phyloP scores from a whole-genome alignment of 2,113 vertebrate species.

The Lucifuga dentata region DNA sequence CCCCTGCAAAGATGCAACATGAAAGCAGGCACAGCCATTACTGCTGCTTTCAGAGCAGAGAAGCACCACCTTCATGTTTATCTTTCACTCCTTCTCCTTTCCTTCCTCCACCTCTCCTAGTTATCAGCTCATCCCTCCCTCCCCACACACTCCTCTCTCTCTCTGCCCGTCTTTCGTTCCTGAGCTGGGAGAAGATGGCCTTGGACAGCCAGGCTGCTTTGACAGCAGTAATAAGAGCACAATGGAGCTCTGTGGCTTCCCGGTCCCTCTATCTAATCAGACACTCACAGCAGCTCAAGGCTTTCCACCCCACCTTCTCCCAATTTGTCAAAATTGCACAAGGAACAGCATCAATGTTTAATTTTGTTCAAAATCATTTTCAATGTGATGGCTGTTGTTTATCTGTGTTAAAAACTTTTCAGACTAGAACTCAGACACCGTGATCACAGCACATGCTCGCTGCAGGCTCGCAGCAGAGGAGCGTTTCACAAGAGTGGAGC shows the following conservation, averaged over 20 bases:
- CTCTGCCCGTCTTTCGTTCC: slow-evolving; percentile 29
- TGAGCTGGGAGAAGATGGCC: slow-evolving; percentile 46
- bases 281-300: slow-evolving; percentile 50
- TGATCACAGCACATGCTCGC: no score
- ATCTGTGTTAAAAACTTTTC: no score
- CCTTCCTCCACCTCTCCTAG: slow-evolving; percentile 48
- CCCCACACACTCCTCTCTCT: slow-evolving; percentile 30
- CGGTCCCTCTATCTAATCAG: slow-evolving; percentile 32
- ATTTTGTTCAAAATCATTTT: background rate
- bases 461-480: no score
- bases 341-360: background rate
- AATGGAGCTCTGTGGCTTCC: slow-evolving; percentile 57
- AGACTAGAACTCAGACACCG: no score
- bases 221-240: slow-evolving; percentile 37
- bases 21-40: slow-evolving; percentile 67
- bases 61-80: slow-evolving; percentile 40
- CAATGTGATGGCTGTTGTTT: background rate
- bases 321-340: background rate
- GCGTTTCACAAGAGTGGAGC: no score
- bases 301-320: slow-evolving; percentile 6
- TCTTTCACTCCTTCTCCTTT: slow-evolving; percentile 44
- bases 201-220: slow-evolving; percentile 46
- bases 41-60: slow-evolving; percentile 46
- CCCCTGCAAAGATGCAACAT: slow-evolving; percentile 44
- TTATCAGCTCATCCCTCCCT: slow-evolving; percentile 59